Evolutionary conservation across 2,797 vertebrate species (phyloP).

Genomic region (Vultur gryphus): DNA sequence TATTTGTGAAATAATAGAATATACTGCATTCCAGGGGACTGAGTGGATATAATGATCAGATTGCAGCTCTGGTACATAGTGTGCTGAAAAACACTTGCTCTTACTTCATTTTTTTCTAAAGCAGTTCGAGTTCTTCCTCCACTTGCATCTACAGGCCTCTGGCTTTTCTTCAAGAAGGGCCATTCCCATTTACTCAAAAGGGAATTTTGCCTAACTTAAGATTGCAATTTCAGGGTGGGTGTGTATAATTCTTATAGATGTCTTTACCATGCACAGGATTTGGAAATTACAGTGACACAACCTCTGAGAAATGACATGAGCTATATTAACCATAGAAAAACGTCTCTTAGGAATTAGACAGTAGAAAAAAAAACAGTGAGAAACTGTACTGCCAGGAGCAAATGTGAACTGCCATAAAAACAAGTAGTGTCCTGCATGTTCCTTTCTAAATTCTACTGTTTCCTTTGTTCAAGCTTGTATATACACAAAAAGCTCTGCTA

Average conservation of each 20-base stretch:
- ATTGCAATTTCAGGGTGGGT: not conserved
- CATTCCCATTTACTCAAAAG: not conserved
- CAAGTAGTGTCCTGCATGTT: not conserved
- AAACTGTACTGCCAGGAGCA: not conserved
- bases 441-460: not conserved
- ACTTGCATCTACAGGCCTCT: not conserved
- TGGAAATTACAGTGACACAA: slow-evolving; percentile 16
- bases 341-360: not conserved
- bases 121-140: not conserved
- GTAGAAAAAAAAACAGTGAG: not conserved
- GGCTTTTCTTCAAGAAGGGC: not conserved
- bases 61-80: not conserved
- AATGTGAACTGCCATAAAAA: not conserved
- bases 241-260: slow-evolving; percentile 12
- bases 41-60: not conserved
- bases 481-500: not conserved
- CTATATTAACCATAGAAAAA: not conserved
- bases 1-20: not conserved
- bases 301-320: slow-evolving; percentile 1
- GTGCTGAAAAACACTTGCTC: not conserved
- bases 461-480: not conserved
- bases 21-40: not conserved
- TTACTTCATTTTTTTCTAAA: not conserved
- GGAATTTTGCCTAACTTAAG: not conserved
- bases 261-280: not conserved